These are phyloP conservation scores for Triplophysa bombifrons DNA, from an alignment of 2,797 vertebrate species.

Conservation along the genomic window DNA sequence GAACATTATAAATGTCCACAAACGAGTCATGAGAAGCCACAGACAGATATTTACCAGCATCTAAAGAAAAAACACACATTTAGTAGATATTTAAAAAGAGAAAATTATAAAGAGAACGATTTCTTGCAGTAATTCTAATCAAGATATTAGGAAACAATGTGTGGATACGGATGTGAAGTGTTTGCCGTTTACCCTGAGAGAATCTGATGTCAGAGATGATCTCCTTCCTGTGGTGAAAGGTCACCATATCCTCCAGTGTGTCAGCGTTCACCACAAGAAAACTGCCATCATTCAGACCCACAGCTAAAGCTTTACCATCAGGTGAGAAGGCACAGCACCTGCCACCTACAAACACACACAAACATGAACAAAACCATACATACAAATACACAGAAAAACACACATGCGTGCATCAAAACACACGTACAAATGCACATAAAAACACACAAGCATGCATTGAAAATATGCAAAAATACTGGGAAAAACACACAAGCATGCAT, in stretches of 20 bases:
- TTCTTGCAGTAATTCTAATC: too few relatives aligned
- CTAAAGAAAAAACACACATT: constrained; percentile 65
- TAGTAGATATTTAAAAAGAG: neutral
- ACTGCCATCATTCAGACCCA: constrained; percentile 93
- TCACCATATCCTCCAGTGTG: constrained; percentile 97
- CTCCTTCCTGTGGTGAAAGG: constrained; percentile 95
- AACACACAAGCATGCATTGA: too few relatives aligned
- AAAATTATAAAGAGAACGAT: too few relatives aligned
- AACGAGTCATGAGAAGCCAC: constrained; percentile 96
- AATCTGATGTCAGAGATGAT: constrained; percentile 96
- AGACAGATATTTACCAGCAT: constrained; percentile 92
- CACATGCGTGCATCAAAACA: too few relatives aligned
- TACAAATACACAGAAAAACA: too few relatives aligned
- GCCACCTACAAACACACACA: constrained; percentile 77
- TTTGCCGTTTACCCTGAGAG: constrained; percentile 82
- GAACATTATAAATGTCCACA: constrained; percentile 96
- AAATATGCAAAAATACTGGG: too few relatives aligned
- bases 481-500: too few relatives aligned
- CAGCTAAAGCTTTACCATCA: constrained; percentile 94
- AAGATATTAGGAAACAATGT: neutral
- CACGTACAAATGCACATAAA: too few relatives aligned
- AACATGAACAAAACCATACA: too few relatives aligned
- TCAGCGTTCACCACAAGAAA: constrained; percentile 97
- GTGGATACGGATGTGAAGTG: neutral
- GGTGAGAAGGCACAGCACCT: constrained; percentile 96